Conservation (phyloP, 64 coral and sea anemone species). For the Porites australiensis region DNA sequence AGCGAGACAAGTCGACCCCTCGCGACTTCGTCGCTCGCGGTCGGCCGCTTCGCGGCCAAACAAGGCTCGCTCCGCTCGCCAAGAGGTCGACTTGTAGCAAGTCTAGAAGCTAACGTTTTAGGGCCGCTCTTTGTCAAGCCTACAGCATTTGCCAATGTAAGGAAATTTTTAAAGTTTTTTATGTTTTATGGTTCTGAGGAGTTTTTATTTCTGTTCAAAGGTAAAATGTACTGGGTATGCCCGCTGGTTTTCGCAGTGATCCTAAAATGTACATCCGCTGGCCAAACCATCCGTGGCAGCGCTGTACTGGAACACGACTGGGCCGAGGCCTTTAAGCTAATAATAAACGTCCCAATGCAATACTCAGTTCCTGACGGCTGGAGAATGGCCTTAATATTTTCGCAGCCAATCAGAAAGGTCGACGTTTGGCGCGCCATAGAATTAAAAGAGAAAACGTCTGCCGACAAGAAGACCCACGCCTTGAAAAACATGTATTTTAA, state of each 20-base stretch:
- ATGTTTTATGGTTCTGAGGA: too few relatives aligned
- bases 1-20: too few relatives aligned
- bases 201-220: neutral
- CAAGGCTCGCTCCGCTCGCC: too few relatives aligned
- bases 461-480: neutral
- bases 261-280: neutral
- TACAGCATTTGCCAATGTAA: too few relatives aligned
- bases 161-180: too few relatives aligned
- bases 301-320: slow-evolving; percentile 27
- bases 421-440: slow-evolving; percentile 2
- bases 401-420: slow-evolving; percentile 9
- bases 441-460: too few relatives aligned
- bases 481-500: slow-evolving; percentile 9
- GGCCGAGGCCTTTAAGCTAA: slow-evolving; percentile 31
- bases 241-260: neutral
- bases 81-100: too few relatives aligned
- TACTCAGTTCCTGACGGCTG: slow-evolving; percentile 10
- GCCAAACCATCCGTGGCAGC: neutral
- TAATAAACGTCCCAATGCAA: neutral
- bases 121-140: too few relatives aligned
- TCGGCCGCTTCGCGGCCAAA: too few relatives aligned
- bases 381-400: slow-evolving; percentile 18
- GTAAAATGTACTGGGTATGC: neutral
- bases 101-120: too few relatives aligned
- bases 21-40: too few relatives aligned